Evolutionary conservation across 2,797 vertebrate species (phyloP), one percentile per base, ranked within the genome.

Genomic region (Oryzias sinensis): DNA sequence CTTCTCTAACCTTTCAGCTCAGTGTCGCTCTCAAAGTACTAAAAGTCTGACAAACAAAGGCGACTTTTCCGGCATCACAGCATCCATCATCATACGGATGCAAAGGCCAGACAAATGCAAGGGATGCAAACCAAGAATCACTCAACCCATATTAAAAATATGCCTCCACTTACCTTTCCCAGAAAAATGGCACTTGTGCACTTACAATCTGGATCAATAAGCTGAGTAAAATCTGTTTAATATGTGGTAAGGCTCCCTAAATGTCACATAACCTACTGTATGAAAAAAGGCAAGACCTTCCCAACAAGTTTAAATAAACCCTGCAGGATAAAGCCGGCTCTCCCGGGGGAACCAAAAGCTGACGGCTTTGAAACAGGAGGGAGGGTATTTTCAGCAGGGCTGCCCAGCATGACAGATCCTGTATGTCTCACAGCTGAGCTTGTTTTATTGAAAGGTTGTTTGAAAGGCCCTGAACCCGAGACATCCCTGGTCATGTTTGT

Each of bases 361-460:
- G 87, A 85, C 70, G 75, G 86, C 89, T 91, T 90, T 90, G 88
- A 90, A 91, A 88, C 82, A 80, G 84, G 86, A 86, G 87, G 89
- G 82, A 81, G 88, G 80, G 74, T 89, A 82, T 87, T 88, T 90
- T 88, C 79, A 82, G 82, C 80, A 62, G 84, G 82, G 81, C 81
- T 63, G 77, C 86, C 64, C 87, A 85, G 84, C 87, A 79, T 74
- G 86, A 76, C 80, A 90, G 88, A 88, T 90, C 87, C 90, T 87
- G 85, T 79, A 86, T 87, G 87, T 89, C 84, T 91, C 88, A 83
- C 89, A 92, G 88, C 88, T 88, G 82, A 90, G 86, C 83, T 87
- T 88, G 84, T 91, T 90, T 91, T 89, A 91, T 88, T 89, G 83
- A 91, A 92, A 90, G 87, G 88, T 81, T 86, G 77, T 86, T 89